Evolutionary conservation across 2,797 vertebrate genomes (phyloP).

Genomic region (Anabacerthia variegaticeps): DNA sequence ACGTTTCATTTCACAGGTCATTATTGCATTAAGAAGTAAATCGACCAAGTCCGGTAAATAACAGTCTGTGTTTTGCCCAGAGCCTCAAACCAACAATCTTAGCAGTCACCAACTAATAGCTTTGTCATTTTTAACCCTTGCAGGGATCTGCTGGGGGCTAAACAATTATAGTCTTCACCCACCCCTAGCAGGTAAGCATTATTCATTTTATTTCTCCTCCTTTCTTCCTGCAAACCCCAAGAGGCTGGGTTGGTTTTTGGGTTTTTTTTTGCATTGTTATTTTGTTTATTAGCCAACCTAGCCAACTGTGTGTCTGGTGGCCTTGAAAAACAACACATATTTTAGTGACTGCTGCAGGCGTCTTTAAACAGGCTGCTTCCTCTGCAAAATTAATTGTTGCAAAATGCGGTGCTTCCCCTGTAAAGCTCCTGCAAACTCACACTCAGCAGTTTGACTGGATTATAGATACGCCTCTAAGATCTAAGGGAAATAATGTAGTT

Average conservation of each 20-base stretch:
- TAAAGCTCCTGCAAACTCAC: slow-evolving; percentile 64
- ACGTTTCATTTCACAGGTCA: slow-evolving; percentile 88
- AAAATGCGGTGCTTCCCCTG: slow-evolving; percentile 68
- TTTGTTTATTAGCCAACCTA: slow-evolving; percentile 78
- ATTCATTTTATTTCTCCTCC: slow-evolving; percentile 74
- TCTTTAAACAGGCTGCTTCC: slow-evolving; percentile 81
- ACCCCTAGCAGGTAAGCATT: slow-evolving; percentile 80
- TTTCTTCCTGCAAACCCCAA: slow-evolving; percentile 68
- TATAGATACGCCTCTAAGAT: slow-evolving; percentile 48
- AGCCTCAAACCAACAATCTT: slow-evolving; percentile 79
- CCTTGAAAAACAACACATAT: slow-evolving; percentile 79
- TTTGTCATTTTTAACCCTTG: slow-evolving; percentile 82
- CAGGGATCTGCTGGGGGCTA: slow-evolving; percentile 77
- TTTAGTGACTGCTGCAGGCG: slow-evolving; percentile 74
- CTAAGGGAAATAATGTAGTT: slow-evolving; percentile 45
- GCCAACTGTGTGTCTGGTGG: slow-evolving; percentile 74
- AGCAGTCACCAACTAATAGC: slow-evolving; percentile 76
- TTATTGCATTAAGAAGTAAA: slow-evolving; percentile 89
- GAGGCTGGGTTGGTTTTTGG: slow-evolving; percentile 27
- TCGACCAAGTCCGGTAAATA: slow-evolving; percentile 87
- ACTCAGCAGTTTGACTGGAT: slow-evolving; percentile 72
- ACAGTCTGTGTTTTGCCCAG: slow-evolving; percentile 79
- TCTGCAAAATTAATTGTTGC: slow-evolving; percentile 81
- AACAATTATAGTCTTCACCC: slow-evolving; percentile 78
- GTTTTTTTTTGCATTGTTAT: slow-evolving; percentile 69